Percentiles rank a stretch among this genome's conserved stretches.
Conservation (phyloP, 2,797 vertebrate genomes). For the Dermochelys coriacea region DNA sequence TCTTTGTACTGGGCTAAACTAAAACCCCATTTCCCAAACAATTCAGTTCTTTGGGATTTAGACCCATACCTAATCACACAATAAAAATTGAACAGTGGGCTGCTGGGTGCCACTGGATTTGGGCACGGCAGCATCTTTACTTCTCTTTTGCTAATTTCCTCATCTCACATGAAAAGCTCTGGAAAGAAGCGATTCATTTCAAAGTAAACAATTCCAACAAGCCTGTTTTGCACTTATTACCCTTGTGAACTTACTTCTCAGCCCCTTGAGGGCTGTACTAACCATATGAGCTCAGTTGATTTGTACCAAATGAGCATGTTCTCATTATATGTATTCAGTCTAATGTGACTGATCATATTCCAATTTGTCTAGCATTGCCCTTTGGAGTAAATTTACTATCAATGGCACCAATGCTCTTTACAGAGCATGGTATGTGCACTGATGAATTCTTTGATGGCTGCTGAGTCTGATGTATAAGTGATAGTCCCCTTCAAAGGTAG, state of each 20-base stretch:
- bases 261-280: accelerated
- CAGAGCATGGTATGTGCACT: not conserved
- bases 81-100: not conserved
- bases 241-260: not conserved
- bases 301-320: not conserved
- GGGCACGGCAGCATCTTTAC: not conserved
- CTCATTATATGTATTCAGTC: not conserved
- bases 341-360: not conserved
- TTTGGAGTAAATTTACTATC: not conserved
- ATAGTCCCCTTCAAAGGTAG: too few species aligned
- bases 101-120: too few species aligned
- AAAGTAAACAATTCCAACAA: not conserved
- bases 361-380: not conserved
- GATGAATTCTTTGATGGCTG: not conserved
- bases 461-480: too few species aligned
- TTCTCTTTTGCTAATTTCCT: not conserved
- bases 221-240: not conserved
- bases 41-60: not conserved
- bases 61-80: not conserved
- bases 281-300: not conserved
- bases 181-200: not conserved
- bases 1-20: not conserved
- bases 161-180: not conserved
- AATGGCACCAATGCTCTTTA: not conserved
- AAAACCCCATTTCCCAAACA: not conserved